Evolutionary conservation across 2,888 invertebrate genomes (phyloP), one percentile per base, ranked within the genome.

Genomic region (Corythucha ciliata): DNA sequence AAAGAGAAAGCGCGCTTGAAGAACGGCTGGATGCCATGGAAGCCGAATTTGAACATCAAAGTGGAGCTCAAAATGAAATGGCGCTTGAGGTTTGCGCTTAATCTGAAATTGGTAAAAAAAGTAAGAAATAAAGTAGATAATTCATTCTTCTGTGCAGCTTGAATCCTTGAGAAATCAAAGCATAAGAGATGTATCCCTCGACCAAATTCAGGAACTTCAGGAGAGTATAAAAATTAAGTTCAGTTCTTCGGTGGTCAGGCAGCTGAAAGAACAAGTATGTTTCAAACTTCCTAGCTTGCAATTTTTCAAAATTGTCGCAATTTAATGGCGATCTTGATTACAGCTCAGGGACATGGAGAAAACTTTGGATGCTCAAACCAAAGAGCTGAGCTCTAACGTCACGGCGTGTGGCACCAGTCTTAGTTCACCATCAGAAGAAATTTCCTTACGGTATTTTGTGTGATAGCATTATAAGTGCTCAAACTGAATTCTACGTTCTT

Each of bases 361-460:
- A 45, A 74, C 75, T 39, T 64, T 90, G 2, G 80, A 81, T 46
- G 78, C 77, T 37, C 78, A 82, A 64, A 81, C 83, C n/a, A 78
- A 76, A 57, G 77, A 77, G 41, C 66, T 89, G 56, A 74, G 78
- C 0, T 66, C 80, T 7, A 83, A 85, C 66, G 79, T 83, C 6
- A 83, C 84, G 66, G 79, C 81, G 46, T 74, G 79, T 50, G 74
- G 77, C 34, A 72, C 79, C 37, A 75, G 80, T 60, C 74, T 81
- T 63, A 82, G 83, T 63, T 84, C 83, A 58, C 83, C 82, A 40
- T 85, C 84, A 56, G 89, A 89, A 69, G 89, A 89, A 65, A 80
- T 88, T 29, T 89, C 89, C 22, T 52, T 58, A 18, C 56, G 59
- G 60, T 59, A 40, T 33, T 16, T 29, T 29, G 29, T 29, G 29